Percentiles rank a stretch among this genome's conserved stretches.
Conservation (phyloP, 2,797 vertebrate species). For the Pteropus rufus region DNA sequence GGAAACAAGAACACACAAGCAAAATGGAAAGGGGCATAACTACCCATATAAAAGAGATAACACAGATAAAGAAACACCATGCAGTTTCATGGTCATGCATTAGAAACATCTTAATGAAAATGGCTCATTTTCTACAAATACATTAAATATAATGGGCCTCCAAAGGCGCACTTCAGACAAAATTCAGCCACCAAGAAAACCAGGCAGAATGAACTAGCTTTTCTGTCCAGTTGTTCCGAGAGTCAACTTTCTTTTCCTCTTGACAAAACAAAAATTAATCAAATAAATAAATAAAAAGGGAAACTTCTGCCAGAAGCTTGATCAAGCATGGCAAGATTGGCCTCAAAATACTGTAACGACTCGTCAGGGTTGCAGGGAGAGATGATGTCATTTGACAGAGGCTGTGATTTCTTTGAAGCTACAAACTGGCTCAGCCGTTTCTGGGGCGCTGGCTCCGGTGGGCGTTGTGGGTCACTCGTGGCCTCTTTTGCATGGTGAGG, state of each 20-base stretch:
- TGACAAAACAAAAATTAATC: not conserved
- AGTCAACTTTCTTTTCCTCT: not conserved
- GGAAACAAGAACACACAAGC: not conserved
- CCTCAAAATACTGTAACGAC: not conserved
- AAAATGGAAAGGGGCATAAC: not conserved
- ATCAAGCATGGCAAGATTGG: not conserved
- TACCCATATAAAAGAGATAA: not conserved
- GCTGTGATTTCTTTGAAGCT: not conserved
- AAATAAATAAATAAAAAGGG: not conserved
- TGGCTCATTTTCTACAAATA: not conserved
- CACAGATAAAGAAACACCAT: not conserved
- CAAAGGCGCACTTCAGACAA: not conserved
- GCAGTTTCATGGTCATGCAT: not conserved
- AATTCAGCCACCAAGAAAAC: not conserved
- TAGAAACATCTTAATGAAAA: not conserved
- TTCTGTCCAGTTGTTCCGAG: not conserved
- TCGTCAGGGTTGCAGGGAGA: accelerated
- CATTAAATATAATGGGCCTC: not conserved
- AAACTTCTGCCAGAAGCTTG: not conserved
- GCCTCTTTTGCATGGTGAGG: not conserved
- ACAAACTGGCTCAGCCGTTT: not conserved
- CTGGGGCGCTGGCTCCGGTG: not conserved
- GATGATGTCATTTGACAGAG: not conserved
- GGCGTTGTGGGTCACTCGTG: not conserved
- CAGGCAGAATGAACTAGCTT: not conserved